phyloP scores from a whole-genome alignment of 2,888 invertebrate species.

The Drosophila atripex region DNA sequence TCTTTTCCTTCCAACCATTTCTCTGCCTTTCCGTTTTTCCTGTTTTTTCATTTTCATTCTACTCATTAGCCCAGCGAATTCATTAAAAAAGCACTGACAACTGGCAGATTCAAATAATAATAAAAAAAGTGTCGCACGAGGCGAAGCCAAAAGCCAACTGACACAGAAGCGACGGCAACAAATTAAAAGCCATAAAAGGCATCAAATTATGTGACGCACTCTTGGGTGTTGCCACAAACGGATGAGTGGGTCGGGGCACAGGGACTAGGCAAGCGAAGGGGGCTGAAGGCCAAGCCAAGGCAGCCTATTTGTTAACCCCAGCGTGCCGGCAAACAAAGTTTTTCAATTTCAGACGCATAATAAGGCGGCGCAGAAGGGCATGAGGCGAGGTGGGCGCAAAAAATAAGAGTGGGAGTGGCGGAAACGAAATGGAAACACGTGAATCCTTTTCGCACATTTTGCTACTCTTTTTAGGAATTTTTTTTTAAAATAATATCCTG shows the following conservation, averaged over 20 bases:
- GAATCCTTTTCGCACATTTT: not conserved
- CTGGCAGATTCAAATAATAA: slow-evolving; percentile 43
- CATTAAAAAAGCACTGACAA: slow-evolving; percentile 33
- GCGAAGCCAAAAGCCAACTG: slow-evolving; percentile 33
- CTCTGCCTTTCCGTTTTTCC: not conserved
- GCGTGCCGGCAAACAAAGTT: slow-evolving; percentile 79
- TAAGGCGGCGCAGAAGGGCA: slow-evolving; percentile 63
- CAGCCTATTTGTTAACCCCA: slow-evolving; percentile 79
- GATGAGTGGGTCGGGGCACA: slow-evolving; percentile 1
- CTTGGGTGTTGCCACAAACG: slow-evolving; percentile 58
- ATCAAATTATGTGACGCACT: slow-evolving; percentile 79
- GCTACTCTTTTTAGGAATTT: not conserved
- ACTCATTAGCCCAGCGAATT: slow-evolving; percentile 58
- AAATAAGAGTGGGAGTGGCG: not conserved
- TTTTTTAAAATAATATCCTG: not conserved
- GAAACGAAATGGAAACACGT: not conserved
- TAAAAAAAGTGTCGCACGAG: slow-evolving; percentile 31
- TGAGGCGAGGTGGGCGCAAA: slow-evolving; percentile 3
- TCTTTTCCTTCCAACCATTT: not conserved
- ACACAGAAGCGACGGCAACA: slow-evolving; percentile 61
- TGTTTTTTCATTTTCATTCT: slow-evolving; percentile 14
- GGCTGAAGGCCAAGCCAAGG: slow-evolving; percentile 24
- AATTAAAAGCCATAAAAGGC: slow-evolving; percentile 79
- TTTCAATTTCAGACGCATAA: slow-evolving; percentile 81
- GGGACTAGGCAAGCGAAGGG: slow-evolving; percentile 12